Percentiles rank a stretch among this genome's conserved stretches.
Evolutionary conservation across 2,113 vertebrate genomes (phyloP).

Genomic region (Paraplagusia blochii): DNA sequence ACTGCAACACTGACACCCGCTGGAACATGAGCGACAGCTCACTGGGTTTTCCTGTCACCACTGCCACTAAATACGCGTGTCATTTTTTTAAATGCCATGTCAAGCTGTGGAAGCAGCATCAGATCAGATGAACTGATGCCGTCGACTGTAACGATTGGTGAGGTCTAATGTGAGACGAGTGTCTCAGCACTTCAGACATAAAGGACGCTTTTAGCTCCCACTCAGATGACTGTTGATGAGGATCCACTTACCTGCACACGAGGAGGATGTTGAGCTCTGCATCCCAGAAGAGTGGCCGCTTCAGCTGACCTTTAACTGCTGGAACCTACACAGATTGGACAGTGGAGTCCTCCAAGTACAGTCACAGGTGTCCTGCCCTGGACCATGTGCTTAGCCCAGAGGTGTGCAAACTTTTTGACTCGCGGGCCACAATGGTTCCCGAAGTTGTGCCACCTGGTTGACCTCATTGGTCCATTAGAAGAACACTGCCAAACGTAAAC

Average conservation of each 20-base stretch:
- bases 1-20: conserved; percentile 4
- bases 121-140: conserved; percentile 54
- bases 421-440: no score
- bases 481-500: no score
- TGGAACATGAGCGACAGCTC: conserved; percentile 19
- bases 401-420: no score
- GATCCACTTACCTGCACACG: conserved; percentile 35
- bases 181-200: conserved; percentile 15
- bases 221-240: conserved; percentile 34
- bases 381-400: no score
- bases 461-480: no score
- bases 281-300: conserved; percentile 40
- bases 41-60: conserved; percentile 25
- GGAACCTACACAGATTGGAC: conserved; percentile 27
- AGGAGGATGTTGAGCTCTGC: conserved; percentile 53
- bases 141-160: conserved; percentile 32
- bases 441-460: no score
- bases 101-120: conserved; percentile 47
- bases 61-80: conserved; percentile 19
- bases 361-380: background rate
- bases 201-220: conserved; percentile 21
- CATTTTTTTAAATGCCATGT: conserved; percentile 32
- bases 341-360: conserved; percentile 14
- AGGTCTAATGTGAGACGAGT: conserved; percentile 8
- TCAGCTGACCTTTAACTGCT: conserved; percentile 46